Conservation (phyloP, 92 coral and sea anemone genomes). For the Siderastrea radians region DNA sequence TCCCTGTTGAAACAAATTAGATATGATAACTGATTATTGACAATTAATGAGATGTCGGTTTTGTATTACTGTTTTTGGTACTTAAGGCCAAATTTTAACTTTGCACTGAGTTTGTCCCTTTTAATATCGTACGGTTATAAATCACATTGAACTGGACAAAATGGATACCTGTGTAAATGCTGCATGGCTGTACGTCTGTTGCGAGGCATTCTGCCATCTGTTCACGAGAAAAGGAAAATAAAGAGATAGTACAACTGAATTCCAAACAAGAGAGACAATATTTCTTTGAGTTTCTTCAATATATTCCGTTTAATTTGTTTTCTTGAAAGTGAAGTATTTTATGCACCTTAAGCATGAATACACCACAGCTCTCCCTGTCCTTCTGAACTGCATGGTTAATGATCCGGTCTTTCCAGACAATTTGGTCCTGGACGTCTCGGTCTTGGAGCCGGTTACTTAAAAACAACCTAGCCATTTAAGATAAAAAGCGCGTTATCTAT, state of each 20-base stretch:
- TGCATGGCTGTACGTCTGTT: not conserved
- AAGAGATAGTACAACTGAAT: not conserved
- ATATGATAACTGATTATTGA: not conserved
- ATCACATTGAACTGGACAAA: not conserved
- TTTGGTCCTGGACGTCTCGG: not conserved
- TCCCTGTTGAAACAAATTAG: not conserved
- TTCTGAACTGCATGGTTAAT: not conserved
- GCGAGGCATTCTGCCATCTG: constrained; percentile 4
- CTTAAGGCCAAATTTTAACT: not conserved
- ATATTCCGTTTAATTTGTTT: not conserved
- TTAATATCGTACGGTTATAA: too few relatives aligned
- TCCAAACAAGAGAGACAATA: too few relatives aligned
- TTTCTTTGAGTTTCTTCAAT: not conserved
- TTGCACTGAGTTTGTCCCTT: too few relatives aligned
- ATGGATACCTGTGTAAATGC: not conserved
- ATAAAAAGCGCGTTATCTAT: not conserved
- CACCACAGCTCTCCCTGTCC: not conserved
- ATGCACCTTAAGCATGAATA: not conserved
- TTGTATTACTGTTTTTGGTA: not conserved
- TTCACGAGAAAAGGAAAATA: not conserved
- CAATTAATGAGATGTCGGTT: not conserved
- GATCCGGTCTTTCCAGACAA: not conserved
- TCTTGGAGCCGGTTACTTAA: not conserved
- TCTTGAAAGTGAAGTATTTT: not conserved
- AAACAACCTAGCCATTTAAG: not conserved